phyloP scores from a whole-genome alignment of 2,113 vertebrate genomes.

The Probosciger aterrimus region DNA sequence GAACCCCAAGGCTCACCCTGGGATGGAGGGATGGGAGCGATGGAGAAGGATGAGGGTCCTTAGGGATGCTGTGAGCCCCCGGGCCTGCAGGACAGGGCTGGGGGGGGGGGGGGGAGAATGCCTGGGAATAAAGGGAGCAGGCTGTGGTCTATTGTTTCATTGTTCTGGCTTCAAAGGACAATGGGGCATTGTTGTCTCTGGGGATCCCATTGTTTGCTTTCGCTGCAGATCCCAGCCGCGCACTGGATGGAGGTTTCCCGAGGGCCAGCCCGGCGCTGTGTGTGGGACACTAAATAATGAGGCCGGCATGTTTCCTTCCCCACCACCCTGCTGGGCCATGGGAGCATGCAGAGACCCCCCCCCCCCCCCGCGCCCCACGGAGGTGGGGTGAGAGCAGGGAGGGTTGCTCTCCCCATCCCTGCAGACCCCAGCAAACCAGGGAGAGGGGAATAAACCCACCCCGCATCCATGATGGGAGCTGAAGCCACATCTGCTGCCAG shows the following conservation, averaged over 20 bases:
- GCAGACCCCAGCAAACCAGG: background rate
- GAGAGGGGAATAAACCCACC: rapidly evolving
- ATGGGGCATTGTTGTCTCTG: conserved; percentile 60
- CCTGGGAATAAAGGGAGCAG: conserved; percentile 30
- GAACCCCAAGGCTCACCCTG: background rate
- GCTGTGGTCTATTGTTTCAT: conserved; percentile 38
- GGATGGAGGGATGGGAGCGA: background rate
- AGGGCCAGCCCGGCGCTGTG: conserved; percentile 50
- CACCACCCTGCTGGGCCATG: background rate
- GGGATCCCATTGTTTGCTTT: conserved; percentile 60
- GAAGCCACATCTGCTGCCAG: background rate
- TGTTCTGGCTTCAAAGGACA: conserved; percentile 62
- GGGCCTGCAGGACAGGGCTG: background rate
- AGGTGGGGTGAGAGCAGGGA: background rate
- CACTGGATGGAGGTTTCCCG: conserved; percentile 23
- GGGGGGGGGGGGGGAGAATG: background rate
- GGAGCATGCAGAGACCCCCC: background rate
- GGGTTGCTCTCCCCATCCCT: background rate
- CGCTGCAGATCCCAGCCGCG: conserved; percentile 12
- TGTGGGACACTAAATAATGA: background rate
- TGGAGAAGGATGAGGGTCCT: background rate
- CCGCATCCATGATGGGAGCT: rapidly evolving
- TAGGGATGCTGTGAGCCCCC: background rate
- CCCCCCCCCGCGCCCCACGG: rapidly evolving
- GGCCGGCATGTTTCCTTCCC: background rate